phyloP scores from a whole-genome alignment of 2,888 invertebrate genomes.

The Griposia aprilina region DNA sequence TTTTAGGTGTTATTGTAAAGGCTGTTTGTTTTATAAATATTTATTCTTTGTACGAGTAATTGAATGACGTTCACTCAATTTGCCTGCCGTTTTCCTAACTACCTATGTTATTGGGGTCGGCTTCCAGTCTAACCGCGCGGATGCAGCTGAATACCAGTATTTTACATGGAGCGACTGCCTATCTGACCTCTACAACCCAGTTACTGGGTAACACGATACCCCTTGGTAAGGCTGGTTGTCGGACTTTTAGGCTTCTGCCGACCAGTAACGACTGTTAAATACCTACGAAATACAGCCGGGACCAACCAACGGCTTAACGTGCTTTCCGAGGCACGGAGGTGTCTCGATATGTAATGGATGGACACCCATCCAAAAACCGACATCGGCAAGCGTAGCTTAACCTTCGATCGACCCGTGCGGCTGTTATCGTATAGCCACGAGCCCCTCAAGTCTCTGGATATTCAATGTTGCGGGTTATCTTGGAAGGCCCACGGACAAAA shows the following conservation, averaged over 20 bases:
- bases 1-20: conserved; percentile 35
- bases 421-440: too few species aligned
- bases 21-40: background rate
- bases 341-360: background rate
- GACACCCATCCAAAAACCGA: background rate
- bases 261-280: background rate
- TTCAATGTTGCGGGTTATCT: too few species aligned
- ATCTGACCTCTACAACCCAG: too few species aligned
- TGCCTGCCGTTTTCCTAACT: too few species aligned
- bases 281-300: background rate
- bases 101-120: too few species aligned
- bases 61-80: background rate
- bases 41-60: background rate
- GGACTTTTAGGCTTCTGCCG: background rate
- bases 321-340: background rate
- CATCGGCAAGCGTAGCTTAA: too few species aligned
- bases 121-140: too few species aligned
- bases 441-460: too few species aligned
- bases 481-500: too few species aligned
- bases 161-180: too few species aligned
- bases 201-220: background rate
- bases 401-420: too few species aligned
- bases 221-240: background rate
- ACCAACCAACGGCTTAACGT: background rate
- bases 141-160: too few species aligned